Evolutionary conservation across 2,113 vertebrate species (phyloP).

Genomic region (Oncorhynchus nerka): DNA sequence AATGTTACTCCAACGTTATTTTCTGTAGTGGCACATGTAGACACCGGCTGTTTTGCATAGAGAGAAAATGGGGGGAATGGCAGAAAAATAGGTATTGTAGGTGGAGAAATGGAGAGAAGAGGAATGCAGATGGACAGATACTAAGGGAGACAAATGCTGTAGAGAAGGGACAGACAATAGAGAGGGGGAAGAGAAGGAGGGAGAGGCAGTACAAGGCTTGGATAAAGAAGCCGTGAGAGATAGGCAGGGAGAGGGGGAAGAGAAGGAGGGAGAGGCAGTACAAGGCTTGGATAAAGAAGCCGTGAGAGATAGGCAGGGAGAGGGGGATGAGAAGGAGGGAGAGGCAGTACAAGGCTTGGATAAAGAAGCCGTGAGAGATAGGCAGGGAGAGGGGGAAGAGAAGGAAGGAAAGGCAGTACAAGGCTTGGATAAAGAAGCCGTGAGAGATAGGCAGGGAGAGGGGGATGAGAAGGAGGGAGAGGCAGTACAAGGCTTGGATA

Average conservation of each 20-base stretch:
- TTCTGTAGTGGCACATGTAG: background rate
- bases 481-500: background rate
- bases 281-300: no score
- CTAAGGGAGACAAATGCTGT: constrained; percentile 21
- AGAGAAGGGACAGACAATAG: constrained; percentile 4
- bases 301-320: no score
- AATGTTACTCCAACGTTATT: background rate
- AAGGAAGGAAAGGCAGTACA: background rate
- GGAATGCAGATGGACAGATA: constrained; percentile 20
- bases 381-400: constrained; percentile 23
- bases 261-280: no score
- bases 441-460: background rate
- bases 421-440: constrained; percentile 1
- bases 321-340: constrained; percentile 14
- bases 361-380: constrained; percentile 6
- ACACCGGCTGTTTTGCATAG: constrained; percentile 2
- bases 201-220: background rate
- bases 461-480: constrained; percentile 22
- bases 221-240: constrained; percentile 6
- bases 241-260: background rate
- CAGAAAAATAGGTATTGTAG: background rate
- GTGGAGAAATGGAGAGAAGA: background rate
- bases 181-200: constrained; percentile 19
- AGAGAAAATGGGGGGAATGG: background rate
- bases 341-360: background rate